Evolutionary conservation across 2,113 vertebrate species (phyloP), one percentile per base, ranked within the genome.

Genomic region (Gambusia holbrooki): DNA sequence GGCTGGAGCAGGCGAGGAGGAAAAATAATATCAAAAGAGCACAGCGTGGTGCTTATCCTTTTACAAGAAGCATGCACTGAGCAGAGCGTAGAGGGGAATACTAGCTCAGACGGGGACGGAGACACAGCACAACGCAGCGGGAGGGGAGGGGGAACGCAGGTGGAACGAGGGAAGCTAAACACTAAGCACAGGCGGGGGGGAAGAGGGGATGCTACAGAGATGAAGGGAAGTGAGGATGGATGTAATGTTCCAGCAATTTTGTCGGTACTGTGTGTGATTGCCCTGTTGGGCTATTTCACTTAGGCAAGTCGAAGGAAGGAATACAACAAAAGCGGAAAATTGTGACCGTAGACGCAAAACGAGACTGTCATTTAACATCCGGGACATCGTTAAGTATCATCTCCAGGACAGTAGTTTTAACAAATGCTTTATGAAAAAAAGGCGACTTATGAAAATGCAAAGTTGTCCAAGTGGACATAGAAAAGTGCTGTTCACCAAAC

Each of bases 11-110:
- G 87, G 84, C 42, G 45, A 88, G 81, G 74, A 90, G 84, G 84
- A 90, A 90, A 90, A 89, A 90, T 86, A 91, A 90, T 89, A 91
- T 91, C 81, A 88, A 87, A 92, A 90, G 88, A 86, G 76, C 91
- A 83, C 89, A 90, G 90, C 86, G 30, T 84, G 89, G 84, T 71
- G 88, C 89, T 92, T 85, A 92, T 85, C 89, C 89, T 75, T 88
- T 88, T 88, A 84, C 87, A 90, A 89, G 88, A 86, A 87, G 84
- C 90, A 80, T 79, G 84, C 81, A 80, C 89, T 85, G 86, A 88
- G 86, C 84, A 32, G 74, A 90, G 88, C 75, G 71, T 88, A 70
- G 82, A 88, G 82, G 87, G 75, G 79, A 79, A 85, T 75, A 88
- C 81, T 77, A 77, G 84, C 85, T 81, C 54, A 5, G 83, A 79